Evolutionary conservation across 2,797 vertebrate species (phyloP), one percentile per base, ranked within the genome.

Genomic region (Distichodus sexfasciatus): DNA sequence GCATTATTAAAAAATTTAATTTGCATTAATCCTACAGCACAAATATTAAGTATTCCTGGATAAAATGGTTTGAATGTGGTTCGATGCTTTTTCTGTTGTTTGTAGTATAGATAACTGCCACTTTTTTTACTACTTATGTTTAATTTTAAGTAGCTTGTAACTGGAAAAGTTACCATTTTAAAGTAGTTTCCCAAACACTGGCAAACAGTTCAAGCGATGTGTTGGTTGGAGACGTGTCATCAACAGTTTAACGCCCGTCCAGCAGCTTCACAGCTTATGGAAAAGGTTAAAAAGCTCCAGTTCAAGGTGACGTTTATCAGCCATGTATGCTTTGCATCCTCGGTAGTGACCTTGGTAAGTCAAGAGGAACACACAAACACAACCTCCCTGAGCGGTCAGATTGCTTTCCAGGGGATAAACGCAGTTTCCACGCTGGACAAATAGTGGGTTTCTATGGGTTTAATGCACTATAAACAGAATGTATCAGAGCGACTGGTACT

Each of bases 381-480:
- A 31, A 76, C 69, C 43, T 65, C 64, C 41, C 59, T 71, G 46
- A 58, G 21, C 66, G 53, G 72, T 61, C 64, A 71, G 70, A 71
- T 74, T 68, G 71, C 68, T 47, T 71, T 68, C 63, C 15, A 47
- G 47, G 71, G 74, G 70, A 79, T 55, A 62, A 76, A 63, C 62
- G 67, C 26, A 54, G 50, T 58, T 66, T 43, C 59, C 74, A n/a
- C 66, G 61, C 72, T 79, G 77, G 77, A 79, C 64, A 69, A 74
- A 69, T 79, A 73, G 53, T 54, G 51, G 74, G 71, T 71, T 71
- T 76, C 74, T 57, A 64, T 68, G 71, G 55, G 71, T 79, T 76
- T 79, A 76, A 69, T 78, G 65, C 67, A 72, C 71, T 76, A 76
- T 75, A 76, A 69, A 76, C 76, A 63, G 64, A 76, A 76, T 77